Evolutionary conservation across 2,888 invertebrate species (phyloP).

Genomic region (Odontocerum albicorne): DNA sequence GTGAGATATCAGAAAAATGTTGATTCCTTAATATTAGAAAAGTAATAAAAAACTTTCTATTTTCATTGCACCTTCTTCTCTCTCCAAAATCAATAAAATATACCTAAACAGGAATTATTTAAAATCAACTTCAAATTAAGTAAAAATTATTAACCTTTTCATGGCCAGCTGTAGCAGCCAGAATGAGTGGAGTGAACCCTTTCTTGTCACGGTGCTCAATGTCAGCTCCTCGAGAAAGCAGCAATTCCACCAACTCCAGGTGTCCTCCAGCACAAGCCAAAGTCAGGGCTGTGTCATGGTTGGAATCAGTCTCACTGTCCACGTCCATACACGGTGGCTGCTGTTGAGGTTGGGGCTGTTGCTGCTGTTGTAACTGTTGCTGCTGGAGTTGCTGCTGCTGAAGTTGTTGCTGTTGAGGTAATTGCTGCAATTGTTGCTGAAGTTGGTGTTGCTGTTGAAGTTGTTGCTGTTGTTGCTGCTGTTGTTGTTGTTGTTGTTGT

Average conservation of each 20-base stretch:
- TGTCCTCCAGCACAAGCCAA: conserved; percentile 97
- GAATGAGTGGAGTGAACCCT: conserved; percentile 95
- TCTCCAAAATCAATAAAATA: background rate
- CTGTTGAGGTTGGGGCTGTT: conserved; percentile 22
- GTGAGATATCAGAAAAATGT: too few relatives aligned
- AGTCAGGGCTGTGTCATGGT: conserved; percentile 97
- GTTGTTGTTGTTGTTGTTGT: conserved; percentile 15
- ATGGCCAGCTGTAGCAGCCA: conserved; percentile 96
- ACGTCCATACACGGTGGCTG: conserved; percentile 71
- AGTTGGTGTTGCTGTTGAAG: conserved; percentile 34
- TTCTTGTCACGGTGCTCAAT: conserved; percentile 99
- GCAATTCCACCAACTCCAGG: conserved; percentile 90
- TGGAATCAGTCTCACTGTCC: conserved; percentile 97
- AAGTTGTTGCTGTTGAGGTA: conserved; percentile 25
- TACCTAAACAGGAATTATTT: background rate
- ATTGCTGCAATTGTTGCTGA: conserved; percentile 19
- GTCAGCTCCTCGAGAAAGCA: conserved; percentile 89
- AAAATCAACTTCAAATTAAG: background rate
- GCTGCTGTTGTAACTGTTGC: conserved; percentile 26
- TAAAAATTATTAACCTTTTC: conserved; percentile 67
- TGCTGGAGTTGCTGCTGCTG: conserved; percentile 33
- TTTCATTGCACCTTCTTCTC: background rate
- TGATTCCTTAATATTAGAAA: too few relatives aligned
- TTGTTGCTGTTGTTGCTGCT: conserved; percentile 34
- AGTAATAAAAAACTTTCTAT: too few relatives aligned